These are phyloP conservation scores for Parotocinclus haroldoi DNA, from an alignment of 2,797 vertebrate species.

Conservation along the genomic window DNA sequence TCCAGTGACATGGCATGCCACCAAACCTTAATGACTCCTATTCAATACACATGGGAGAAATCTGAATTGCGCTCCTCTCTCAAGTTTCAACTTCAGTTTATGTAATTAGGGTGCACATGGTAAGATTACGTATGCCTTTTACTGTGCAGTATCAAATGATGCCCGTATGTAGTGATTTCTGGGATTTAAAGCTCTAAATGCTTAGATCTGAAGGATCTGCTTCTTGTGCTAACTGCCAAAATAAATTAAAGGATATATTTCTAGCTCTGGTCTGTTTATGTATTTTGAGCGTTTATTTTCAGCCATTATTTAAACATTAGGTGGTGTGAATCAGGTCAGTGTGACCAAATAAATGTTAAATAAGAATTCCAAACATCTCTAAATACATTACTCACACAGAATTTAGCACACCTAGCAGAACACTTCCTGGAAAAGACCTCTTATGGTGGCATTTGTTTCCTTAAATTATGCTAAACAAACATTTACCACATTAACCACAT, in stretches of 20 bases:
- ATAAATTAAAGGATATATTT: conserved; percentile 1
- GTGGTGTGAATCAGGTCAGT: conserved; percentile 4
- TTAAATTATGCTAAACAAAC: conserved; percentile 40
- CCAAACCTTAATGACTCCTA: conserved; percentile 15
- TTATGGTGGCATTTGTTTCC: conserved; percentile 31
- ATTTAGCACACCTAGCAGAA: conserved; percentile 33
- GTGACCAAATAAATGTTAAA: conserved; percentile 27
- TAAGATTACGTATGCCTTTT: conserved; percentile 1
- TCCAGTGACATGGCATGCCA: conserved; percentile 6
- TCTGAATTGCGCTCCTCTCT: conserved; percentile 6
- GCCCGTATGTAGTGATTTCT: neutral
- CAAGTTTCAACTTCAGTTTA: conserved; percentile 4
- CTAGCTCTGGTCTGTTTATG: neutral
- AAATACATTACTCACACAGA: conserved; percentile 24
- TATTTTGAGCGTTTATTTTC: conserved; percentile 6
- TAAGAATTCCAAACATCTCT: conserved; percentile 12
- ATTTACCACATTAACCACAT: conserved; percentile 22
- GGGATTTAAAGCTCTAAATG: neutral
- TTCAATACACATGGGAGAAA: conserved; percentile 7
- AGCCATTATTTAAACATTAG: neutral
- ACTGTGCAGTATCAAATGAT: neutral
- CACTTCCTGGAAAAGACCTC: conserved; percentile 19
- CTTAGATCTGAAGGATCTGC: too few relatives aligned
- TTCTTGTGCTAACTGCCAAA: neutral
- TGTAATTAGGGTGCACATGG: neutral